These are phyloP conservation scores for Ibidorhyncha struthersii DNA, from an alignment of 2,113 vertebrate species.

Conservation along the genomic window DNA sequence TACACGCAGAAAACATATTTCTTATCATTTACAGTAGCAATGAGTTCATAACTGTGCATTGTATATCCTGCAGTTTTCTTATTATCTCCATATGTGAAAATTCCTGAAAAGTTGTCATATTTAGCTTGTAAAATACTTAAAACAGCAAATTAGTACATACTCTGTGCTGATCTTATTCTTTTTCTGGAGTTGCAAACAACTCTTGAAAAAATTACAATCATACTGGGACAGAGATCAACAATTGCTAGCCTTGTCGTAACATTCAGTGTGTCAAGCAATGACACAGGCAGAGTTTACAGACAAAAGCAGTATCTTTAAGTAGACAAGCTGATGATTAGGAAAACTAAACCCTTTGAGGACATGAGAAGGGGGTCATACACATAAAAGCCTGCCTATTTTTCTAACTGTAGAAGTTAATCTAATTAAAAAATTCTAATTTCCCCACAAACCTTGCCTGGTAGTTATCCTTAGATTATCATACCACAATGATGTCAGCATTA, in stretches of 20 bases:
- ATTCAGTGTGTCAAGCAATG: background rate
- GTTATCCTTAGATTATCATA: background rate
- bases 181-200: background rate
- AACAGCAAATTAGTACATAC: background rate
- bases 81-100: background rate
- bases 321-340: background rate
- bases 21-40: background rate
- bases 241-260: background rate
- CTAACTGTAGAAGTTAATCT: background rate
- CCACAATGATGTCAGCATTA: background rate
- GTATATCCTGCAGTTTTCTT: background rate
- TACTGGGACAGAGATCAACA: background rate
- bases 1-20: background rate
- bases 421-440: constrained; percentile 9
- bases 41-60: background rate
- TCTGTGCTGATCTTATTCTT: background rate
- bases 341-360: background rate
- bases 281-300: background rate
- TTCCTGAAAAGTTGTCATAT: constrained; percentile 1
- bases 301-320: background rate
- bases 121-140: background rate
- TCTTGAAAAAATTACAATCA: background rate
- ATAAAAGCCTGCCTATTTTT: background rate
- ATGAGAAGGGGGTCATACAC: background rate
- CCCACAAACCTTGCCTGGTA: background rate